A percentile compares a stretch with the other conserved stretches of the same genome.
Conservation (phyloP, 2,888 invertebrate genomes). For the Scaeva pyrastri region DNA sequence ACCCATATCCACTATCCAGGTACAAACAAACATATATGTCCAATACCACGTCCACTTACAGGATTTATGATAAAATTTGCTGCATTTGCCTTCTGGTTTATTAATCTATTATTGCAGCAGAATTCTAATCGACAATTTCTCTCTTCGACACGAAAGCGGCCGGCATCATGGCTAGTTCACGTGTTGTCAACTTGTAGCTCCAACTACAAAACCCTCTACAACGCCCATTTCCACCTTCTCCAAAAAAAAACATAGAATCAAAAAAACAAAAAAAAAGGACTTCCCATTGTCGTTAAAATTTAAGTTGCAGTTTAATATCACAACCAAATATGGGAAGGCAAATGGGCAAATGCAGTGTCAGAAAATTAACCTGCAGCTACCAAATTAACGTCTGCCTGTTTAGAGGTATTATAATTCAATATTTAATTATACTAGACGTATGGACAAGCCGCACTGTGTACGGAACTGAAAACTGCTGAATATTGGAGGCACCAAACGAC, state of each 20-base stretch:
- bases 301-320: slow-evolving; percentile 49
- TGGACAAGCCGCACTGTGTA: slow-evolving; percentile 14
- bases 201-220: neutral
- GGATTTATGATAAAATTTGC: slow-evolving; percentile 51
- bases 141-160: slow-evolving; percentile 4
- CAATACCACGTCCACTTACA: neutral
- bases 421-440: slow-evolving; percentile 63
- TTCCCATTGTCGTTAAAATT: slow-evolving; percentile 29
- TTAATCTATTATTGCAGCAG: slow-evolving; percentile 47
- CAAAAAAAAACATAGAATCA: neutral
- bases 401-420: slow-evolving; percentile 69
- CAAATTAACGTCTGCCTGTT: slow-evolving; percentile 50
- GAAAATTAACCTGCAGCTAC: slow-evolving; percentile 54
- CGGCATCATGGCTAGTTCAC: slow-evolving; percentile 13
- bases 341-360: slow-evolving; percentile 31
- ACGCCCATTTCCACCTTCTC: neutral
- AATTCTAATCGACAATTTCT: slow-evolving; percentile 48
- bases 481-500: slow-evolving; percentile 9
- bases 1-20: neutral
- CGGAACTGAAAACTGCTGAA: neutral
- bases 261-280: neutral
- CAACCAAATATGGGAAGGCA: slow-evolving; percentile 20
- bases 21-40: neutral
- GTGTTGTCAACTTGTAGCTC: slow-evolving; percentile 36
- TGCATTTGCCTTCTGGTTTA: slow-evolving; percentile 44